Evolutionary conservation across 2,797 vertebrate species (phyloP), one percentile per base, ranked within the genome.

Genomic region (Anguilla megastoma): DNA sequence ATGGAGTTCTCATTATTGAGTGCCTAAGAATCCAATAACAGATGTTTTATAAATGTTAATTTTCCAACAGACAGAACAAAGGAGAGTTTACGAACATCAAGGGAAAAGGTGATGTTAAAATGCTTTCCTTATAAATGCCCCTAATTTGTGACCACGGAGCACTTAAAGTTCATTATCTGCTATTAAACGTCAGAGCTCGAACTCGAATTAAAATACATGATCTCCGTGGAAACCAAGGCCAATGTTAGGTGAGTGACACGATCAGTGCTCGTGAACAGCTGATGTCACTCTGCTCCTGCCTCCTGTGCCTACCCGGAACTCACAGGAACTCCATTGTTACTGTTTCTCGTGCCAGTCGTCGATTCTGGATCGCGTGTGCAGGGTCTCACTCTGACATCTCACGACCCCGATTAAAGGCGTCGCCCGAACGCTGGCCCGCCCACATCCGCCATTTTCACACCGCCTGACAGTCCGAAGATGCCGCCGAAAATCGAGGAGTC

Each of bases 221-320:
- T 16, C 58, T 60, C 58, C 21, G 54, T 36, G 30, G 80, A 56
- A 21, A 9, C 4, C 36, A 66, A 18, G 36, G 36, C 79, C 60
- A 9, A 63, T 33, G 9, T 50, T 50, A 16, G 0, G 1, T 87
- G 54, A 66, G 76, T 87, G 30, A 60, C 74, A 30, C 14, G 33
- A 10, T 74, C 30, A n/a, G 63, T 66, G 63, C 33, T 12, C 54
- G 14, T 60, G 54, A 60, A 33, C 9, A 33, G 36, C 27, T 80
- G 74, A 27, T 87, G 56, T 83, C 86, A 83, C 83, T 36, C 58
- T 12, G 10, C 9, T 60, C 58, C 58, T 60, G 16, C 21, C 66
- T 87, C 48, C 18, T 54, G 86, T 45, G 54, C 58, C 58, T n/a
- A 12, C 21, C 33, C 27, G 14, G 1, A 10, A 30, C 2, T 8